Evolutionary conservation across 1,140 invertebrate genomes (phyloP), one percentile per base, ranked within the genome.

Genomic region (Melipona quadrifasciata): DNA sequence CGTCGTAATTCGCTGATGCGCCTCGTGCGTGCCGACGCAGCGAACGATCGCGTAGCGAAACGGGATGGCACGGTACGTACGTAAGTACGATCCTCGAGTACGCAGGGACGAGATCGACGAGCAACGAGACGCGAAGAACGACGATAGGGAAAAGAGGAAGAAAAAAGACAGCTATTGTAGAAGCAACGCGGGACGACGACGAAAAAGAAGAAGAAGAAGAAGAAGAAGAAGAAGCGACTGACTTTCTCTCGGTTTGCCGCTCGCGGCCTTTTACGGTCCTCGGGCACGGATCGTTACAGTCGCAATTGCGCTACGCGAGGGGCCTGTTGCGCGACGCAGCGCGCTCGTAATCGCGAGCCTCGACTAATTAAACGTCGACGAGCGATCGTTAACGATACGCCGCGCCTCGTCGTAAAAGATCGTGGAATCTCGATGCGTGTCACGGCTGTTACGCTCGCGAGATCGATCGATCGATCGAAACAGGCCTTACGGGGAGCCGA

Each of bases 1-100:
- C 90, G 92, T 90, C 87, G 91, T 92, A 93, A 94, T 93, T 93
- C 91, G 89, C 91, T 86, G 89, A 91, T 92, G 91, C 91, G 92
- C 90, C 80, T 86, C 82, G 86, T 85, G 89, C 88, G 85, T 89
- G 89, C 82, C 81, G 85, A 75, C 34, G 12, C 73, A 14, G 11
- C 39, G n/a, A 27, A 34, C 55, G 55, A 51, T 39, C 71, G 53
- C 58, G 79, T 47, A 72, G 57, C 58, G 55, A 31, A 27, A 31
- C 27, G 57, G 80, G 70, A 53, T 81, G 67, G 16, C 39, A 1
- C 64, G 76, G 67, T 39, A 39, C 3, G 2, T 39, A 39, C 34
- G 34, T 5, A 39, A 39, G 55, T 58, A 58, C 21, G 19, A 58
- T 58, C 16, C 14, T n/a, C 21, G 10, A 4, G 19, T 68, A 47